Percentiles rank a stretch among this genome's conserved stretches.
Evolutionary conservation across 2,113 vertebrate species (phyloP).

Genomic region (Blennius ocellaris): DNA sequence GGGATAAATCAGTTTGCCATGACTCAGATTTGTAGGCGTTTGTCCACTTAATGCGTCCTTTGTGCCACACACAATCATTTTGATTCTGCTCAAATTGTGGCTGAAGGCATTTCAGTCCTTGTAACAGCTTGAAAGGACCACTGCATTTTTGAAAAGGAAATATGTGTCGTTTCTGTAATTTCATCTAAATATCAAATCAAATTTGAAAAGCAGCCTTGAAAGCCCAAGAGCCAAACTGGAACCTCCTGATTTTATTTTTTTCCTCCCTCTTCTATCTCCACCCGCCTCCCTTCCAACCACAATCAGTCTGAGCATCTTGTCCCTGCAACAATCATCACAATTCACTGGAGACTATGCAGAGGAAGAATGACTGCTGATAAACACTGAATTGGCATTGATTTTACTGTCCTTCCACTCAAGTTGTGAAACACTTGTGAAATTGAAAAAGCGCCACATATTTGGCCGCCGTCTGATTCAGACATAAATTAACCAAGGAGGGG

Average conservation of each 20-base stretch:
- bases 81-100: neutral
- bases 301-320: constrained; percentile 7
- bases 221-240: neutral
- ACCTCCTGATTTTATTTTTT: neutral
- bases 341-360: constrained; percentile 11
- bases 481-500: constrained; percentile 4
- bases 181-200: neutral
- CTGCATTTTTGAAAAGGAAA: neutral
- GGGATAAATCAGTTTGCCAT: too few species aligned
- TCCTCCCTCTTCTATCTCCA: too few species aligned
- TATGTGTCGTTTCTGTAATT: constrained; percentile 1
- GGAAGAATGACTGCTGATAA: constrained; percentile 28
- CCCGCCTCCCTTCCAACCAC: neutral
- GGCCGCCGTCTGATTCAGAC: constrained; percentile 39
- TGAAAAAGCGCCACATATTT: constrained; percentile 20
- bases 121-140: neutral
- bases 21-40: neutral
- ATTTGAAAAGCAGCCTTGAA: constrained; percentile 8
- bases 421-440: constrained; percentile 14
- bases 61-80: neutral
- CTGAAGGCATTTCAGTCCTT: neutral
- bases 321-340: neutral
- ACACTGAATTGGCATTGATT: constrained; percentile 45
- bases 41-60: neutral
- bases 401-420: constrained; percentile 23